These are phyloP conservation scores for Helleia helle DNA, from an alignment of 2,888 invertebrate species.

Conservation along the genomic window DNA sequence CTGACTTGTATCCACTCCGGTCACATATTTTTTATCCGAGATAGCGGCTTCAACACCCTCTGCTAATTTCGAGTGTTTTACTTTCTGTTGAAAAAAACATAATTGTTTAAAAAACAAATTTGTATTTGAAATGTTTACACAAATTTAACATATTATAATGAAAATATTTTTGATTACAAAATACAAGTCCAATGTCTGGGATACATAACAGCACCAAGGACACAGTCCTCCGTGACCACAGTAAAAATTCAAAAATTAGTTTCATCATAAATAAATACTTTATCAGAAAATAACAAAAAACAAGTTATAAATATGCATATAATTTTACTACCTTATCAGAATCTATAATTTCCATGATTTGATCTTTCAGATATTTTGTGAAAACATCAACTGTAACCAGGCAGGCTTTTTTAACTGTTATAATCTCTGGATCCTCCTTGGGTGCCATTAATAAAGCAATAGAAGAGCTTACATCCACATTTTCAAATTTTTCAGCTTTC, in stretches of 20 bases:
- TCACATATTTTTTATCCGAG: conserved; percentile 96
- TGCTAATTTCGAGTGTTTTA: conserved; percentile 94
- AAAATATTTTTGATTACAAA: too few species aligned
- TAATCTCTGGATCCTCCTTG: conserved; percentile 95
- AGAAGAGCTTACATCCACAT: conserved; percentile 88
- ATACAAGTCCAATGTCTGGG: too few species aligned
- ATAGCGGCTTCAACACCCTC: conserved; percentile 96
- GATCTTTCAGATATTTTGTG: conserved; percentile 96
- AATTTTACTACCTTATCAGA: conserved; percentile 88
- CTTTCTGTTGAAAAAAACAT: conserved; percentile 82
- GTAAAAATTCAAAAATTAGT: too few species aligned
- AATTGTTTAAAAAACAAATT: too few species aligned
- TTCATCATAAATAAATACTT: too few species aligned
- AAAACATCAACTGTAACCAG: conserved; percentile 95
- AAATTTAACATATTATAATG: too few species aligned
- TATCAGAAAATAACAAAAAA: too few species aligned
- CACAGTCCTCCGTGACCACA: too few species aligned
- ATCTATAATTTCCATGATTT: conserved; percentile 99
- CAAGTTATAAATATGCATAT: too few species aligned
- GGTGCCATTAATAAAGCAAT: conserved; percentile 92
- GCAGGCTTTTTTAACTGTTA: conserved; percentile 93
- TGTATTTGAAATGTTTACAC: too few species aligned
- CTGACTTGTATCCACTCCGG: conserved; percentile 89
- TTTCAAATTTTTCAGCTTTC: conserved; percentile 86
- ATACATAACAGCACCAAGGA: not conserved